Base-by-base conservation (phyloP, 1,140 invertebrate genomes). In the Drosophila prosaltans region DNA sequence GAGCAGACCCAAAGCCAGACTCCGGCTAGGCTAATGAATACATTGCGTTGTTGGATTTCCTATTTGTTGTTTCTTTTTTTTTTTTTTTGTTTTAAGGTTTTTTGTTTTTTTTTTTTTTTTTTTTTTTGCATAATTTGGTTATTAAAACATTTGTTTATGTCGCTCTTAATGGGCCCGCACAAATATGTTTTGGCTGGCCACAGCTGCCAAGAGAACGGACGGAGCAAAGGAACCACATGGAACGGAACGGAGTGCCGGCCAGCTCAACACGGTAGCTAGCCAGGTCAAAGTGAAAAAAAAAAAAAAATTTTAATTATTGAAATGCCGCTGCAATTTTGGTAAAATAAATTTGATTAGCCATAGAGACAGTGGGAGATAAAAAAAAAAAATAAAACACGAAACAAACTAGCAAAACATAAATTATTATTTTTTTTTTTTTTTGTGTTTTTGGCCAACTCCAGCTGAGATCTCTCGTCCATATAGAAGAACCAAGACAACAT, bases 71-170 rank as follows among this genome's bases (percentile, higher is more conserved):
- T 67, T 58, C 28, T 41, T 54, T 65, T 69, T 55, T 69, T 71
- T 51, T 51, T 8, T 26, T 51, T 24, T 51, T 51, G 8, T 51
- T 51, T 51, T 51, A 21, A 26, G 10, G 40, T 41, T 62, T 65
- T 73, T 39, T 69, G 65, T 59, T 57, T 62, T 72, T 54, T 32
- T 71, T 73, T 39, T 69, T 67, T 59, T 57, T 62, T 72, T 54
- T 32, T 71, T 32, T 74, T 72, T 69, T 71, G 82, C 79, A 86
- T 88, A 86, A 86, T 86, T 88, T 88, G 72, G 75, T 88, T 86
- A 88, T 86, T 88, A 88, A 88, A 82, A 83, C 81, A 86, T 86
- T 86, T 78, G 83, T 86, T 86, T 86, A 86, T 88, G 82, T 82
- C 57, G 66, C 79, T 55, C 82, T 60, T 88, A 88, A 88, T 78